phyloP scores from a whole-genome alignment of 2,113 vertebrate species.

The Noctilio leporinus region DNA sequence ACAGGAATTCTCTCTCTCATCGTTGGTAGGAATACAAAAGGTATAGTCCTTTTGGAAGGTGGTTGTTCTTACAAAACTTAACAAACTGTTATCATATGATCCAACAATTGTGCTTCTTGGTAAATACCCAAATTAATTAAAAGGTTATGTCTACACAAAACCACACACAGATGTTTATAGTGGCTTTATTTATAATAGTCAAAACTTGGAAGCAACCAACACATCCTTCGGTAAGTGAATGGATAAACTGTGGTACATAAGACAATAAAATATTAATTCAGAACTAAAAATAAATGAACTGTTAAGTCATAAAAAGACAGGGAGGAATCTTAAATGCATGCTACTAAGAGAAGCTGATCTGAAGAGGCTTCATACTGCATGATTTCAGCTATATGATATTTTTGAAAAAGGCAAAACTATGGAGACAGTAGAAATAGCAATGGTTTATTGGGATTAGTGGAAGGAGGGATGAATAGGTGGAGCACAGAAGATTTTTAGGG shows the following conservation, averaged over 20 bases:
- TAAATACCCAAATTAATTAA: neutral
- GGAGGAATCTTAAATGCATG: neutral
- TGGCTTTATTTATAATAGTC: neutral
- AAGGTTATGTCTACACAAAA: neutral
- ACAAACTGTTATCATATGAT: neutral
- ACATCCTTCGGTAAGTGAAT: neutral
- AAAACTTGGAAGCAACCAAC: neutral
- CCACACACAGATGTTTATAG: neutral
- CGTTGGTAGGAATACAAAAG: neutral
- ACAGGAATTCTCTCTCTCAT: neutral
- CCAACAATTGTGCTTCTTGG: neutral
- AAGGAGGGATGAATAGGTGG: neutral
- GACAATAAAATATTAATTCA: neutral
- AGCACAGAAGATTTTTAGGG: neutral
- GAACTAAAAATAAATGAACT: neutral
- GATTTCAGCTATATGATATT: neutral
- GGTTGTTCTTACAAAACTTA: neutral
- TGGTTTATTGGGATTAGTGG: neutral
- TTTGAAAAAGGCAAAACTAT: neutral
- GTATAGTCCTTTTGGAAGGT: neutral
- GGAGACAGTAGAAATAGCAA: neutral
- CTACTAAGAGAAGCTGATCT: neutral
- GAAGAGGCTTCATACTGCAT: neutral
- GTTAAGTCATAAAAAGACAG: neutral
- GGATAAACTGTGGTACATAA: neutral